phyloP scores from a whole-genome alignment of 2,113 vertebrate genomes.

The Nymphicus hollandicus region DNA sequence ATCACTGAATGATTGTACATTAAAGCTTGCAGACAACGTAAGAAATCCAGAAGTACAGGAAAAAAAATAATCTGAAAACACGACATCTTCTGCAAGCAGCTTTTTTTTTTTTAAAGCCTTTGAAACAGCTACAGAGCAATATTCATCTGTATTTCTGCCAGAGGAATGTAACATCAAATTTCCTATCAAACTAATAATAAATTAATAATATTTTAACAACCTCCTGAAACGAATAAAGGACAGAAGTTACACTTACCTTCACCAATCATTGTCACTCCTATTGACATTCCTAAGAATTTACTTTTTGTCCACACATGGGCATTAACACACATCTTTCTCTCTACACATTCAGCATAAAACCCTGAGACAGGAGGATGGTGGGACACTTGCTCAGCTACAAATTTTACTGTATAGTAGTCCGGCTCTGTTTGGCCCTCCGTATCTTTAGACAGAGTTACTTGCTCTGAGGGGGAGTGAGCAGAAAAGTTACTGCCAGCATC shows the following conservation, averaged over 20 bases:
- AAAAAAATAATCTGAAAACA: background rate
- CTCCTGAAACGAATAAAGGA: background rate
- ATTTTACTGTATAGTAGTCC: slow-evolving; percentile 85
- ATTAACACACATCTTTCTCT: slow-evolving; percentile 92
- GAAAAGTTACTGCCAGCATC: slow-evolving; percentile 18
- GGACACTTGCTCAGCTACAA: slow-evolving; percentile 96
- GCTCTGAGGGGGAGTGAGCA: slow-evolving; percentile 34
- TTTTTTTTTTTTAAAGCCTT: background rate
- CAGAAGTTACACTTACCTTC: slow-evolving; percentile 82
- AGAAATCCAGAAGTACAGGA: background rate
- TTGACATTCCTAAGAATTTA: slow-evolving; percentile 99
- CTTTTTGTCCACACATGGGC: slow-evolving; percentile 98
- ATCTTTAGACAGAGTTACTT: slow-evolving; percentile 53
- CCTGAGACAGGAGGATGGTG: slow-evolving; percentile 98
- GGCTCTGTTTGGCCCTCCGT: slow-evolving; percentile 6
- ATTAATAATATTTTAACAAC: background rate
- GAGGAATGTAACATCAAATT: background rate
- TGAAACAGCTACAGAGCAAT: background rate
- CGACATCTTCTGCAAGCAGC: background rate
- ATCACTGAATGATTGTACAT: background rate
- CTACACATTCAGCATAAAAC: slow-evolving; percentile 95
- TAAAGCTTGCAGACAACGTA: background rate
- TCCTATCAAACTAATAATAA: background rate
- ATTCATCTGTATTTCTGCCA: background rate
- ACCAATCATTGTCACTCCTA: slow-evolving; percentile 96